phyloP scores from a whole-genome alignment of 2,888 invertebrate species.

The Coelopa pilipes region DNA sequence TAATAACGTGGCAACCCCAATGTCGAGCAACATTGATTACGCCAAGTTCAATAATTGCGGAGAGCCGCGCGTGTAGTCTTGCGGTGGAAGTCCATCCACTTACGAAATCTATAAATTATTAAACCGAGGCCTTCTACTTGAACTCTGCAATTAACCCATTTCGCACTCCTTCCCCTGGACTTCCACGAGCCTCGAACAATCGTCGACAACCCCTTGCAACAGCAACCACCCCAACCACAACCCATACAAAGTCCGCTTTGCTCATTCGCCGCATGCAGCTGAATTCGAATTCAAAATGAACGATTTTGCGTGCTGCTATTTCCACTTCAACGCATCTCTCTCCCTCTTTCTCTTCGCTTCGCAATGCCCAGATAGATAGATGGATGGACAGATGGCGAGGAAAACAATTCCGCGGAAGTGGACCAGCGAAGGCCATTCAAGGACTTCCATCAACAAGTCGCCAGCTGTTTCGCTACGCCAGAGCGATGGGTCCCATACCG shows the following conservation, averaged over 20 bases:
- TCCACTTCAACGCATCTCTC: no score
- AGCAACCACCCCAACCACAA: neutral
- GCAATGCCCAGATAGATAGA: neutral
- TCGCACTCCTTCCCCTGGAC: neutral
- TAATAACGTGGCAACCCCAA: no score
- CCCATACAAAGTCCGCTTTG: neutral
- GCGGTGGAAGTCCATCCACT: neutral
- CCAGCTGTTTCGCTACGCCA: constrained; percentile 1
- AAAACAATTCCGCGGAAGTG: no score
- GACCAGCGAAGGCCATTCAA: constrained; percentile 12
- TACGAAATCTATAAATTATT: constrained; percentile 25
- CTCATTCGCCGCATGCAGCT: neutral
- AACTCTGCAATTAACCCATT: constrained; percentile 24
- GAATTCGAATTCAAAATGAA: constrained; percentile 18
- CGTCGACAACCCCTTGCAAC: no score
- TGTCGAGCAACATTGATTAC: no score
- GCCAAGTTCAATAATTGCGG: no score
- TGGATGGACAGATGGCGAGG: neutral
- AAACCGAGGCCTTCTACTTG: constrained; percentile 3
- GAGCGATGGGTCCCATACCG: no score
- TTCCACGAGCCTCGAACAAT: no score
- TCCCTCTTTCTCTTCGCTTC: no score
- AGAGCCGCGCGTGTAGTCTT: no score
- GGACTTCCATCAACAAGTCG: constrained; percentile 21
- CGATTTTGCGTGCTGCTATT: constrained; percentile 6